A percentile compares a stretch with the other conserved stretches of the same genome.
These are phyloP conservation scores for Penaeus chinensis DNA, from an alignment of 1,140 invertebrate species.

Conservation along the genomic window DNA sequence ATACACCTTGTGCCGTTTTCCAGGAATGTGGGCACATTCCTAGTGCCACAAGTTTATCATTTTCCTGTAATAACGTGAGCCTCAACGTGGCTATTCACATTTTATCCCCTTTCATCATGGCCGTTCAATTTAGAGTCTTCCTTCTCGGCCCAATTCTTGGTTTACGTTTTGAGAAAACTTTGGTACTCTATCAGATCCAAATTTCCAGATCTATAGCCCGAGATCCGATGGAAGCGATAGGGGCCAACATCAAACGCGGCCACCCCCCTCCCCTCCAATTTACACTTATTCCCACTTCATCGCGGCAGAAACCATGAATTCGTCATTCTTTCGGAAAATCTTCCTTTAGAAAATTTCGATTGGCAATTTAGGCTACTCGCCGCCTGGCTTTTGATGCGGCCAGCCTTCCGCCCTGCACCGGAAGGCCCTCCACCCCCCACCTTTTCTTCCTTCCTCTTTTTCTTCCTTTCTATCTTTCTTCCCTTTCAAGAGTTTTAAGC, in stretches of 20 bases:
- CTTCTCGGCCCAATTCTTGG: constrained; percentile 54
- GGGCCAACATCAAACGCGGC: constrained; percentile 22
- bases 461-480: background rate
- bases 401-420: background rate
- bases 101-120: constrained; percentile 42
- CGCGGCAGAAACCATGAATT: constrained; percentile 59
- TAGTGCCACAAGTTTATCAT: constrained; percentile 24
- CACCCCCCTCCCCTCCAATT: constrained; percentile 46
- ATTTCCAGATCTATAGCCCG: constrained; percentile 55
- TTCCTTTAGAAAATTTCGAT: constrained; percentile 61
- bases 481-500: background rate
- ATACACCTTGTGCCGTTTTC: too few relatives aligned
- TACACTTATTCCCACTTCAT: constrained; percentile 61
- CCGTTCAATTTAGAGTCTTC: constrained; percentile 59
- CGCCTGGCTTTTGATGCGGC: constrained; percentile 51
- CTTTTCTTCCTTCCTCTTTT: background rate
- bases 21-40: too few relatives aligned
- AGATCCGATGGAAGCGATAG: constrained; percentile 45
- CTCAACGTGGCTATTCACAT: background rate
- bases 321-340: constrained; percentile 61
- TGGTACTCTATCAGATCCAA: constrained; percentile 52
- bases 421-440: background rate
- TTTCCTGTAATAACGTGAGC: background rate
- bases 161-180: constrained; percentile 60
- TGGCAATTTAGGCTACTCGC: constrained; percentile 59